Evolutionary conservation across 1,140 invertebrate genomes (phyloP).

Genomic region (Drosophila triauraria): DNA sequence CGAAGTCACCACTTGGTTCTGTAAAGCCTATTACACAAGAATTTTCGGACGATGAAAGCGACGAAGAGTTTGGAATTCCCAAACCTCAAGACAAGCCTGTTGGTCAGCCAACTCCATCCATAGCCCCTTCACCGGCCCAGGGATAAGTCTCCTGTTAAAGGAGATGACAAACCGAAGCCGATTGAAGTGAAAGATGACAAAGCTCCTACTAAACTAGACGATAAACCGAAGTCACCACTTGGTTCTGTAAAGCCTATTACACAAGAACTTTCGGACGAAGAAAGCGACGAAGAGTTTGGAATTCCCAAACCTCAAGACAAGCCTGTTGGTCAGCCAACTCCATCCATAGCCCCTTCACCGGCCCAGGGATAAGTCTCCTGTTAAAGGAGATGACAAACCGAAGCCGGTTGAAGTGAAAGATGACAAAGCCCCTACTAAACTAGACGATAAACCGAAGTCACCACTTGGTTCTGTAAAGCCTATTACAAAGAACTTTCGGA

Average conservation of each 20-base stretch:
- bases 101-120: too few relatives aligned
- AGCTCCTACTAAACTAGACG: not conserved
- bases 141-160: too few relatives aligned
- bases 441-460: constrained; percentile 16
- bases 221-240: constrained; percentile 8
- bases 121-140: too few relatives aligned
- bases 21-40: too few relatives aligned
- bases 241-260: not conserved
- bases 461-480: not conserved
- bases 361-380: too few relatives aligned
- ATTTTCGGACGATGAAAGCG: constrained; percentile 1
- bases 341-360: too few relatives aligned
- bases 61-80: too few relatives aligned
- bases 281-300: not conserved
- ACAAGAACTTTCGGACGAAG: constrained; percentile 5
- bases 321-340: not conserved
- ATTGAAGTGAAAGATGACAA: not conserved
- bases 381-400: too few relatives aligned
- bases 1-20: not conserved
- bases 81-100: too few relatives aligned
- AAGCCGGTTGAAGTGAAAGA: not conserved
- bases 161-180: too few relatives aligned
- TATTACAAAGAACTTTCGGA: not conserved
- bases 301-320: constrained; percentile 5
- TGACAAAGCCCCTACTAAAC: not conserved